Conservation (phyloP, 1,140 invertebrate species). For the Monochamus saltuarius region DNA sequence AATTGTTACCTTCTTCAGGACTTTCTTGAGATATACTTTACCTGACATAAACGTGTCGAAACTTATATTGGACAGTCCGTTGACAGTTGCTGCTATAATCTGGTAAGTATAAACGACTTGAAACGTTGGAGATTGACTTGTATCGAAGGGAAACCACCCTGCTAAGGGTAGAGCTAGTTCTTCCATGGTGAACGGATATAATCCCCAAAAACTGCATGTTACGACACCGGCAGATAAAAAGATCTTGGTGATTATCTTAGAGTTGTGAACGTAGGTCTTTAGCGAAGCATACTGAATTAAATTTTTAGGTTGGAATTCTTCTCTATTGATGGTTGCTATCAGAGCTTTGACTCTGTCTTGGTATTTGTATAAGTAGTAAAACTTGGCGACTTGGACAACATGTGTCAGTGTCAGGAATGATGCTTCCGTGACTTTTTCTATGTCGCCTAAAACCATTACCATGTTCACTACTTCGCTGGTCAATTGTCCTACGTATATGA, state of each 20-base stretch:
- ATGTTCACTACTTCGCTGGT: conserved; percentile 15
- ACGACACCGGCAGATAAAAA: too few relatives aligned
- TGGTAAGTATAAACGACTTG: too few relatives aligned
- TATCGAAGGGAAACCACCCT: too few relatives aligned
- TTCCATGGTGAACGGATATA: too few relatives aligned
- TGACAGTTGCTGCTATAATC: too few relatives aligned
- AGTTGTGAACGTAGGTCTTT: conserved; percentile 8
- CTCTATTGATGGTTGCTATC: conserved; percentile 7
- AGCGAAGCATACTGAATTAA: conserved; percentile 6
- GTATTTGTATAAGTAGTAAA: conserved; percentile 4
- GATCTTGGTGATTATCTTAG: conserved; percentile 13
- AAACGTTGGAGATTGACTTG: too few relatives aligned
- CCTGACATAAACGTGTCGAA: too few relatives aligned
- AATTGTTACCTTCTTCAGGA: too few relatives aligned
- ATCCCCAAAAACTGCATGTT: too few relatives aligned
- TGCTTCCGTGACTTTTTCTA: conserved; percentile 19
- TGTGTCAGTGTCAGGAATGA: conserved; percentile 25
- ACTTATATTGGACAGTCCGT: too few relatives aligned
- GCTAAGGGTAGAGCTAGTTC: too few relatives aligned
- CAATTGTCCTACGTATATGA: background rate
- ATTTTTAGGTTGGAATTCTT: conserved; percentile 24
- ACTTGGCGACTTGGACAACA: conserved; percentile 22
- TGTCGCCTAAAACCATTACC: conserved; percentile 15
- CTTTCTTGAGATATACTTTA: too few relatives aligned
- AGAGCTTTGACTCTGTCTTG: conserved; percentile 3